Evolutionary conservation across 2,113 vertebrate species (phyloP), one percentile per base, ranked within the genome.

Genomic region (Muntiacus reevesi): DNA sequence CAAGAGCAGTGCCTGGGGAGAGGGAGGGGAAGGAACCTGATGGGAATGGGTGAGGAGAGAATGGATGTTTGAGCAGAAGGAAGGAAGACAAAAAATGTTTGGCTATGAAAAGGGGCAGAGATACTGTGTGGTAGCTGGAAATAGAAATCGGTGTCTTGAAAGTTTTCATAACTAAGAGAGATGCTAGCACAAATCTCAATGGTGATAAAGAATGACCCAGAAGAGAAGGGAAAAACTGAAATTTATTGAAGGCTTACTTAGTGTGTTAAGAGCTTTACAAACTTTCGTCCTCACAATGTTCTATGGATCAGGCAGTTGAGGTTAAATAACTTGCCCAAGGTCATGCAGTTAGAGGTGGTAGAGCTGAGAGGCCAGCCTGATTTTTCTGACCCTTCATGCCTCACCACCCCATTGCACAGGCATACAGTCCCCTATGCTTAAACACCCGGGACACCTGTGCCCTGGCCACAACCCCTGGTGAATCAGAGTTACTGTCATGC

Each of bases 301-400:
- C 96, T 93, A 96, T 3, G n/a, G 82, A 86, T 94, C 71, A 94
- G 95, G 96, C 96, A 84, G 43, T 30, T 79, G 87, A 96, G 96
- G 93, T 97, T 98, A 97, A 94, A 84, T 98, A 96, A 93, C 62
- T 97, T 92, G 96, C 62, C 97, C 89, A 45, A 94, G 71, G 52
- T 96, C 98, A 98, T 98, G 98, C 97, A 98, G 97, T 87, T 93
- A 47, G 91, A 93, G 91, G 93, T 91, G 97, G 91, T 89, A 43
- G 78, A 91, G 93, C 89, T 64, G 85, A 93, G 52, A 91, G 88
- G 83, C 89, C 95, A 89, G 88, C 85, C 14, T 64, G 76, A 64
- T 12, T 74, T 57, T 82, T 43, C 9, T 14, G 81, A 50, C 50
- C 83, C 95, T 71, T 43, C 57, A 23, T 28, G 89, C 91, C 91